Conservation (phyloP, 2,113 vertebrate species). For the Paratilapia polleni region DNA sequence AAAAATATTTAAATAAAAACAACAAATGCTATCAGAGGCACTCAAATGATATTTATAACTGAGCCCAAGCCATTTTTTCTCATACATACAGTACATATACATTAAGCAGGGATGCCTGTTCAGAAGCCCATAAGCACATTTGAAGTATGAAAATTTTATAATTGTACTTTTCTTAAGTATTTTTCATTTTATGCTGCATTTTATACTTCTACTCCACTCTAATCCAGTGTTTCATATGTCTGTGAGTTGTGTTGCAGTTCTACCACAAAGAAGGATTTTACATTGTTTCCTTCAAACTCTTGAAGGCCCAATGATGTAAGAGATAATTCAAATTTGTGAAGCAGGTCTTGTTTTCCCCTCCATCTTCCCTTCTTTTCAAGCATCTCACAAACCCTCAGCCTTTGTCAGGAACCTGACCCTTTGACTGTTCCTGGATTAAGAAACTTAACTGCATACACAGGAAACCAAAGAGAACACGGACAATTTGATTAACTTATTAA, state of each 20-base stretch:
- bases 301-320: background rate
- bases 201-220: background rate
- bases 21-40: background rate
- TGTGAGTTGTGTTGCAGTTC: background rate
- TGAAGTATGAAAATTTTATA: background rate
- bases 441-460: background rate
- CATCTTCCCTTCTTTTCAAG: background rate
- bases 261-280: background rate
- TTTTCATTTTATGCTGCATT: background rate
- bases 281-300: background rate
- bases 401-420: background rate
- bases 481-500: background rate
- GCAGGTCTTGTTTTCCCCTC: background rate
- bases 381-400: background rate
- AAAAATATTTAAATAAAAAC: background rate
- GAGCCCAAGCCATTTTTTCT: background rate
- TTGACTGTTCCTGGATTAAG: background rate
- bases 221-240: background rate
- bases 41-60: background rate
- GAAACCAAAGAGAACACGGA: background rate
- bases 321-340: conserved; percentile 1
- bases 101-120: background rate
- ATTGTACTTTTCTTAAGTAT: background rate
- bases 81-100: background rate
- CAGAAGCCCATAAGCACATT: background rate